Evolutionary conservation across 2,113 vertebrate species (phyloP).

Genomic region (Gnathonemus longibarbis): DNA sequence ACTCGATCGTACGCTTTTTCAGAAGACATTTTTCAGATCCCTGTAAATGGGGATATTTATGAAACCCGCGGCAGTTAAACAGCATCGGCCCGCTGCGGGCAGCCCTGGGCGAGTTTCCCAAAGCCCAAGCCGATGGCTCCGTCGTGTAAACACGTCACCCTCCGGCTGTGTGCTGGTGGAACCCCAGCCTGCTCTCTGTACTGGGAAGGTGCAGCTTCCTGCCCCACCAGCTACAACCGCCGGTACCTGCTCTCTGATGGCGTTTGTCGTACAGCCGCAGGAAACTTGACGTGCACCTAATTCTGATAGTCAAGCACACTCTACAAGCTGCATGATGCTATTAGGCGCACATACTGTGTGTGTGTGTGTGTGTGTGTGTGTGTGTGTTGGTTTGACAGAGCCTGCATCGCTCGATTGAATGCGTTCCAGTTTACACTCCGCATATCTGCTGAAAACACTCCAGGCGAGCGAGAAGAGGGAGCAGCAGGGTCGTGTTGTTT

Average conservation of each 20-base stretch:
- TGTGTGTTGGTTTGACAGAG: not conserved
- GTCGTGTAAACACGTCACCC: not conserved
- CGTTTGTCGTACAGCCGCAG: not conserved
- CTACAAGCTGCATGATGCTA: not conserved
- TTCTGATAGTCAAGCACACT: not conserved
- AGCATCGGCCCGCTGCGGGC: not conserved
- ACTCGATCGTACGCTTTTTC: not conserved
- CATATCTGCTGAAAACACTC: not conserved
- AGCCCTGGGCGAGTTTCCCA: not conserved
- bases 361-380: not conserved
- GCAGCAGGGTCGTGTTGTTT: not conserved
- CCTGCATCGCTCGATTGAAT: not conserved
- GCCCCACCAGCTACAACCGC: not conserved
- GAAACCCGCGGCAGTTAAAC: not conserved
- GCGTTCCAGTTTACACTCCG: not conserved
- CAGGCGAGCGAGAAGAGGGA: not conserved
- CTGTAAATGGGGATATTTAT: not conserved
- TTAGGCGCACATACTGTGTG: not conserved
- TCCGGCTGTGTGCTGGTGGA: not conserved
- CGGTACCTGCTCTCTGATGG: not conserved
- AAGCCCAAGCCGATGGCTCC: not conserved
- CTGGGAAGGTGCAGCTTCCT: not conserved
- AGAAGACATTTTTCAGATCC: not conserved
- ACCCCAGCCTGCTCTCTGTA: not conserved
- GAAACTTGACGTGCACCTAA: not conserved